Evolutionary conservation across 2,797 vertebrate species (phyloP), one percentile per base, ranked within the genome.

Genomic region (Gambusia yucatana): DNA sequence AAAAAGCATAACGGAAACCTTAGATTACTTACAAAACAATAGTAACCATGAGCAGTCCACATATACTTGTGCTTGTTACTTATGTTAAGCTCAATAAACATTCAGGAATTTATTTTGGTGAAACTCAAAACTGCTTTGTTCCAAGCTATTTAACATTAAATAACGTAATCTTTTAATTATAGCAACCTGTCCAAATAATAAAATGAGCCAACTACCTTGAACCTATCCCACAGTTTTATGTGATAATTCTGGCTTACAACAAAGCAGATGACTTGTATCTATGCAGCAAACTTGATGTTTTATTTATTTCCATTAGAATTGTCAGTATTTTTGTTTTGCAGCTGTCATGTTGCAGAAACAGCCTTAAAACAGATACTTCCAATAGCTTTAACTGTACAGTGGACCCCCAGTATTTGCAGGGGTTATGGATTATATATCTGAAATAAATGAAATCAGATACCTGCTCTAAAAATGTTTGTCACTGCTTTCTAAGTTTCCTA

Each of bases 21-120:
- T 44, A 44, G 41, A 70, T 70, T n/a, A 83, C 57, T 72, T 47
- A 77, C 28, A 86, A 84, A 79, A 80, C 77, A 87, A 82, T 73
- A 72, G 75, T 30, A 44, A 77, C 69, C 43, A 3, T 67, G 63
- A 43, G 63, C 69, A 52, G 50, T 43, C 41, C 36, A 67, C 65
- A 8, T 48, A 55, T 74, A 72, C 75, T 69, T 4, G 73, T 36
- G 33, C 80, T 13, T 36, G 50, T 25, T 82, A 39, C 79, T 74
- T 65, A 16, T 63, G 22, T 67, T 8, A 33, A 16, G 48, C 63
- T 81, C 75, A 36, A 83, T 82, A 76, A 81, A 79, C 77, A 48
- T 47, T 80, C 55, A 55, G 59, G 3, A 73, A 83, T 75, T 44
- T 41, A 33, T 76, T 82, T 77, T 48, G 36, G 73, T 63, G 41